phyloP scores from a whole-genome alignment of 1,140 invertebrate genomes.

The Hyposmocoma kahamanoa region DNA sequence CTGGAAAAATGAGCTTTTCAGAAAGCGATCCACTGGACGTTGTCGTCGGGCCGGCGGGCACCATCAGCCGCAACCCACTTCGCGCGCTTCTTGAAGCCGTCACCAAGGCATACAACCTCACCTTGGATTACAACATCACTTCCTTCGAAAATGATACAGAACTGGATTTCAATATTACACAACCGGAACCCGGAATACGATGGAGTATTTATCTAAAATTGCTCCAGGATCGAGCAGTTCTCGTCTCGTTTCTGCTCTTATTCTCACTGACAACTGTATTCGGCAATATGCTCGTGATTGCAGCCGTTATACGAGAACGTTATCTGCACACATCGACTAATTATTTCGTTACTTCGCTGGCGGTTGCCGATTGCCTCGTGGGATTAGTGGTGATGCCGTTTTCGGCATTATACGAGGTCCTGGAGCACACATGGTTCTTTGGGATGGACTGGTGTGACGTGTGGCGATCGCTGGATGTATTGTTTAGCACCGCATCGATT shows the following conservation, averaged over 20 bases:
- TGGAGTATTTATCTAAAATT: constrained; percentile 70
- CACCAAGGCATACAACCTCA: constrained; percentile 32
- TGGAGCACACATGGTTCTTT: constrained; percentile 90
- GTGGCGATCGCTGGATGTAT: constrained; percentile 96
- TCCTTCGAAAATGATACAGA: constrained; percentile 43
- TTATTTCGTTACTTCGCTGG: constrained; percentile 97
- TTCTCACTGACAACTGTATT: constrained; percentile 96
- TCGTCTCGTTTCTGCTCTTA: constrained; percentile 89
- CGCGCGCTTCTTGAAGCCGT: constrained; percentile 31
- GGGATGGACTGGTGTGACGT: constrained; percentile 94
- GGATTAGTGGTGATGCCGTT: constrained; percentile 98
- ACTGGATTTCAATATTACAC: constrained; percentile 29
- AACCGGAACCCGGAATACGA: constrained; percentile 33
- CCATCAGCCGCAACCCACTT: constrained; percentile 9
- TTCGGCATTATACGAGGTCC: constrained; percentile 89
- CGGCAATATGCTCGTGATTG: constrained; percentile 96
- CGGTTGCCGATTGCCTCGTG: constrained; percentile 96
- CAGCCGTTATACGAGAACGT: constrained; percentile 92
- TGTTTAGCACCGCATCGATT: constrained; percentile 96
- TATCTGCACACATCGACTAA: constrained; percentile 96
- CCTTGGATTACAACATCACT: constrained; percentile 45
- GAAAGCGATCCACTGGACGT: constrained; percentile 57
- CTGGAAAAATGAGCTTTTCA: constrained; percentile 55
- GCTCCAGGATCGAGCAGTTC: constrained; percentile 80
- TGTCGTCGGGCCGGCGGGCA: constrained; percentile 46